phyloP scores from a whole-genome alignment of 2,113 vertebrate genomes.

The Centrocercus urophasianus region DNA sequence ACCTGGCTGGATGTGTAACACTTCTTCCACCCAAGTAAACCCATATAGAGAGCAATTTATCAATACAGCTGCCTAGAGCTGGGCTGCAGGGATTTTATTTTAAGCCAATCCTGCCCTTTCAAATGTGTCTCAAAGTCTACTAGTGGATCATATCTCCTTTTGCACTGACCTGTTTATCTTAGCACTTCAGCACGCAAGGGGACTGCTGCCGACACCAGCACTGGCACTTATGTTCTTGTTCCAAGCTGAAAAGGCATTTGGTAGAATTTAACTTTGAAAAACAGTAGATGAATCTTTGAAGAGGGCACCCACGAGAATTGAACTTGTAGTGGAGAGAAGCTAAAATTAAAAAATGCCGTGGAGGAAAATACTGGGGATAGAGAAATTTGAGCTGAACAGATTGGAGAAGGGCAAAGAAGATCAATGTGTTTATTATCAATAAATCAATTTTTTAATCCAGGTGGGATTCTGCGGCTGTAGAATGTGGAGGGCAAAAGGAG shows the following conservation, averaged over 20 bases:
- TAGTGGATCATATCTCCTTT: conserved; percentile 19
- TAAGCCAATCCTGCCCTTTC: conserved; percentile 4
- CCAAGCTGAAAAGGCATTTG: conserved; percentile 33
- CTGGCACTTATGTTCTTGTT: neutral
- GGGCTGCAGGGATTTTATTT: conserved; percentile 43
- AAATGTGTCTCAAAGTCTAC: conserved; percentile 23
- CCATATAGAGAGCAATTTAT: conserved; percentile 19
- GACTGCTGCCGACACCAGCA: conserved; percentile 43
- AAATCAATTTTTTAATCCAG: conserved; percentile 70
- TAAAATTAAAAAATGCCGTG: conserved; percentile 37
- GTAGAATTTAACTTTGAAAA: conserved; percentile 59
- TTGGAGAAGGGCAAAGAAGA: conserved; percentile 59
- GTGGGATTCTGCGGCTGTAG: conserved; percentile 63
- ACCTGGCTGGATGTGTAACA: conserved; percentile 31
- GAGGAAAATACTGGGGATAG: neutral
- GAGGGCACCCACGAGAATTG: neutral
- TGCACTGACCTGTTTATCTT: conserved; percentile 62
- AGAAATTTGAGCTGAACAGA: neutral
- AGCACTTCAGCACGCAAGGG: conserved; percentile 24
- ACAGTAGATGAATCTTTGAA: conserved; percentile 12
- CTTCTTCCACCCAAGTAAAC: conserved; percentile 23
- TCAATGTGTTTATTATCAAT: conserved; percentile 75
- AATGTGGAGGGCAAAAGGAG: conserved; percentile 46
- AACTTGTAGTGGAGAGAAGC: neutral
- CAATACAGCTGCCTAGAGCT: conserved; percentile 19